Conservation (phyloP, 1,140 invertebrate species). For the Ips typographus region DNA sequence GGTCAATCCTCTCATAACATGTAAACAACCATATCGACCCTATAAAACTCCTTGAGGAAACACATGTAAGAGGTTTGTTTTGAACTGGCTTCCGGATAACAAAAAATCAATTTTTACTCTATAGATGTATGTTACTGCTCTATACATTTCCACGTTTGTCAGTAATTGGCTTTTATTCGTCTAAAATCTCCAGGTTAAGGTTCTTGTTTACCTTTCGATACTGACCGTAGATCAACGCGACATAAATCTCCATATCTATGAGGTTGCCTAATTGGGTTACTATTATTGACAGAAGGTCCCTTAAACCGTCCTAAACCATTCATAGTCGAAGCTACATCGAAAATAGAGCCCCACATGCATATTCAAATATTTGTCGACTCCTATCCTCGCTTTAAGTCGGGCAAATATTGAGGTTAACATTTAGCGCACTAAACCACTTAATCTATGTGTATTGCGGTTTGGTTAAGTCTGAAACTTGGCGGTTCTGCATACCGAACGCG, state of each 20-base stretch:
- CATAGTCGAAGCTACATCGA: background rate
- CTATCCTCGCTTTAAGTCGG: constrained; percentile 10
- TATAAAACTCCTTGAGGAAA: background rate
- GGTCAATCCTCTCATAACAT: background rate
- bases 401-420: constrained; percentile 8
- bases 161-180: too few relatives aligned
- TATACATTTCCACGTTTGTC: too few relatives aligned
- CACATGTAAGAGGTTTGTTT: background rate
- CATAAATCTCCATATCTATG: background rate
- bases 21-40: background rate
- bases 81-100: background rate
- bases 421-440: constrained; percentile 8
- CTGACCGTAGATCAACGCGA: background rate
- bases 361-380: constrained; percentile 14
- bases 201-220: too few relatives aligned
- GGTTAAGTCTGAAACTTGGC: background rate
- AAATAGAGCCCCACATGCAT: constrained; percentile 1
- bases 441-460: constrained; percentile 9
- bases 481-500: background rate
- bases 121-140: too few relatives aligned
- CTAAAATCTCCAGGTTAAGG: too few relatives aligned
- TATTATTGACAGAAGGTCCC: background rate
- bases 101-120: too few relatives aligned
- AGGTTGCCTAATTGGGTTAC: background rate
- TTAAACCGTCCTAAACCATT: constrained; percentile 3